A percentile compares a stretch with the other conserved stretches of the same genome.
Evolutionary conservation across 2,888 invertebrate species (phyloP).

Genomic region (Trichacis sp.): DNA sequence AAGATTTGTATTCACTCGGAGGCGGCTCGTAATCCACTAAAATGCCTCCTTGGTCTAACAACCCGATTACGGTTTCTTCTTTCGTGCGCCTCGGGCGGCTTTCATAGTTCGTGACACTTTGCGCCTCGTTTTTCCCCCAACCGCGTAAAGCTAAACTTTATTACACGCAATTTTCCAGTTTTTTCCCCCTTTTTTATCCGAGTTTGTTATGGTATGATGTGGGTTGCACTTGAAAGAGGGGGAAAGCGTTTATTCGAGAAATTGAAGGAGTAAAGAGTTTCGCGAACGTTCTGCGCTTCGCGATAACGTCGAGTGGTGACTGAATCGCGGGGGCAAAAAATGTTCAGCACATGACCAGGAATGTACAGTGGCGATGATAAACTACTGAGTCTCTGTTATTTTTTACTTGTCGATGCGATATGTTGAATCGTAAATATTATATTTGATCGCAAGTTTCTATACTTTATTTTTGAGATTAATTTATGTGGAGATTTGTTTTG

Average conservation of each 20-base stretch:
- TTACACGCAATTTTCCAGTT: background rate
- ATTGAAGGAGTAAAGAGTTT: no score
- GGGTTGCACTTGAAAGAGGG: no score
- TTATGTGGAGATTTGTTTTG: no score
- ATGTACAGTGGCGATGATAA: background rate
- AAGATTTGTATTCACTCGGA: slow-evolving; percentile 18
- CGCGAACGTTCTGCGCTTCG: no score
- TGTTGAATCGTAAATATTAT: background rate
- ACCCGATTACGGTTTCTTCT: slow-evolving; percentile 37
- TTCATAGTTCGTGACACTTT: slow-evolving; percentile 27
- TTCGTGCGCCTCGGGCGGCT: slow-evolving; percentile 37
- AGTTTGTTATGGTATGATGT: no score
- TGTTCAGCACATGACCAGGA: background rate
- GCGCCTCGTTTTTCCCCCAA: slow-evolving; percentile 26
- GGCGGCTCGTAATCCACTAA: slow-evolving; percentile 37
- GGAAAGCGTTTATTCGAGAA: no score
- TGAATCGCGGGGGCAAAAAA: background rate
- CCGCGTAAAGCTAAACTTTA: background rate
- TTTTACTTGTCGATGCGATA: background rate
- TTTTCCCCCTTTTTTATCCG: no score
- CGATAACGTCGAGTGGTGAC: background rate
- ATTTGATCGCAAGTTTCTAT: no score
- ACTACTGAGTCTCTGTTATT: background rate
- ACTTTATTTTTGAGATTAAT: no score
- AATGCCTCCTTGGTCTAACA: slow-evolving; percentile 26